phyloP scores from a whole-genome alignment of 2,113 vertebrate genomes.

The Perccottus glenii region DNA sequence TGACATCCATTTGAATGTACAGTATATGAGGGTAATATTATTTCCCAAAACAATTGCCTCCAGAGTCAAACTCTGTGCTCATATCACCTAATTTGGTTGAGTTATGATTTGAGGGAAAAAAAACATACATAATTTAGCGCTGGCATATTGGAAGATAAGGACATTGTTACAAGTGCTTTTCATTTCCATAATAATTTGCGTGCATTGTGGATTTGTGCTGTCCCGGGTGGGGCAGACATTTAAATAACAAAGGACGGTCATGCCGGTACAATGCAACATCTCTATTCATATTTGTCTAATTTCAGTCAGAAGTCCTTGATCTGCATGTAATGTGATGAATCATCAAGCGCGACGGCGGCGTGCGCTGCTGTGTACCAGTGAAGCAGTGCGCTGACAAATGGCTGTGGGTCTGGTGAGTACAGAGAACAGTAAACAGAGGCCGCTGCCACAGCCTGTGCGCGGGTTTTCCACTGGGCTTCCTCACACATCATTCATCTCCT shows the following conservation, averaged over 20 bases:
- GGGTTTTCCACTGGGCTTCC: conserved; percentile 46
- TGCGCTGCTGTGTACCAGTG: conserved; percentile 45
- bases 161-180: conserved; percentile 45
- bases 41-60: neutral
- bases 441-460: conserved; percentile 45
- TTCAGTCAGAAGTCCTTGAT: conserved; percentile 57
- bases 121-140: conserved; percentile 15
- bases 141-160: conserved; percentile 49
- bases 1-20: too few relatives aligned
- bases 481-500: conserved; percentile 71
- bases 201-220: conserved; percentile 23
- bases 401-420: conserved; percentile 59
- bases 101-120: conserved; percentile 28
- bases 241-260: conserved; percentile 42
- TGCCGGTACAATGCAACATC: conserved; percentile 31
- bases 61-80: conserved; percentile 7
- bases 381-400: conserved; percentile 70
- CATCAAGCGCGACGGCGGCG: conserved; percentile 39
- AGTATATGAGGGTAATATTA: neutral
- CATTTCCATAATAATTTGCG: conserved; percentile 59
- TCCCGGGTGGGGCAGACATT: conserved; percentile 36
- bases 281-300: conserved; percentile 55
- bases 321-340: conserved; percentile 69
- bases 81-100: conserved; percentile 34
- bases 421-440: conserved; percentile 67